Percentiles rank a stretch among this genome's conserved stretches.
Conservation (phyloP, 2,113 vertebrate species). For the Hippocampus zosterae region DNA sequence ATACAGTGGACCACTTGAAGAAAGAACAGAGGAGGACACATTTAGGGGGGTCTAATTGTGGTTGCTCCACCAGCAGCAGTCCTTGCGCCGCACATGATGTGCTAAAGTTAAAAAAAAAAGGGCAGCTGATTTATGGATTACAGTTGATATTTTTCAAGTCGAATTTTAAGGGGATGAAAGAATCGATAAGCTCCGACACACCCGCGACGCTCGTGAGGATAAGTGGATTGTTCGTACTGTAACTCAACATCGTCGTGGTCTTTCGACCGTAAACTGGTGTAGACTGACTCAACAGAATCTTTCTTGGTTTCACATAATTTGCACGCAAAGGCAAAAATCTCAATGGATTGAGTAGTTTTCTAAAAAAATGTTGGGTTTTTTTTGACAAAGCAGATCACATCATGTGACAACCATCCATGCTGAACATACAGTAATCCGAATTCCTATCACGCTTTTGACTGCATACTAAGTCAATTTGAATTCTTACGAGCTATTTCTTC, state of each 20-base stretch:
- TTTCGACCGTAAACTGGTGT: not conserved
- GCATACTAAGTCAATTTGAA: not conserved
- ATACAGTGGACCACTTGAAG: constrained; percentile 62
- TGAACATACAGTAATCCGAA: not conserved
- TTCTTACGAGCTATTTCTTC: not conserved
- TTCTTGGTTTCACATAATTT: too few species aligned
- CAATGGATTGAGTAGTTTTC: too few species aligned
- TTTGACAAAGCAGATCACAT: too few species aligned
- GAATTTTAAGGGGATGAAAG: too few species aligned
- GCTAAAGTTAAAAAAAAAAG: not conserved
- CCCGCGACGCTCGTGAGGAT: too few species aligned
- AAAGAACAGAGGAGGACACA: constrained; percentile 14
- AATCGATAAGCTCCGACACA: too few species aligned
- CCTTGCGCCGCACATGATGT: constrained; percentile 15
- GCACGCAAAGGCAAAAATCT: too few species aligned
- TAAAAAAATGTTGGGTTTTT: too few species aligned
- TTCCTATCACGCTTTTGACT: not conserved
- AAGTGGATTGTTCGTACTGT: not conserved
- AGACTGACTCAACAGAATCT: too few species aligned
- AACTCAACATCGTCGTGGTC: not conserved
- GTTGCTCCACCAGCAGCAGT: constrained; percentile 28
- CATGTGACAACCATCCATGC: not conserved
- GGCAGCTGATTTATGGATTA: constrained; percentile 1
- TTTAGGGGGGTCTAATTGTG: constrained; percentile 33
- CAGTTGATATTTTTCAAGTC: not conserved